Conservation (phyloP, 92 coral and sea anemone genomes). For the Diadumene lineata region DNA sequence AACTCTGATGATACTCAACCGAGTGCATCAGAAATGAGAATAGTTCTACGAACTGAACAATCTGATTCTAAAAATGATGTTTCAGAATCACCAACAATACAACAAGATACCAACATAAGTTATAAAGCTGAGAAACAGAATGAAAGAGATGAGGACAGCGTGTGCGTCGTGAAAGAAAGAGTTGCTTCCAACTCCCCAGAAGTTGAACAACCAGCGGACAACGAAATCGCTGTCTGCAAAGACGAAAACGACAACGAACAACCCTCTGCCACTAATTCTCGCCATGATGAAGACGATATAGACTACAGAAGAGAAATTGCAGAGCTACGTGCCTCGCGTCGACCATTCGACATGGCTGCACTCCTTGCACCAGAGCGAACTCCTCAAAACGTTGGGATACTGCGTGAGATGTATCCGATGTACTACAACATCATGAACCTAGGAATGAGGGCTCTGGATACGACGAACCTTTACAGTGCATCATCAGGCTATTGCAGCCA, state of each 20-base stretch:
- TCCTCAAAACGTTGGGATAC: conserved; percentile 6
- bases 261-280: background rate
- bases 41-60: background rate
- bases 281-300: background rate
- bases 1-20: background rate
- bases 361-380: conserved; percentile 25
- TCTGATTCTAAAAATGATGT: background rate
- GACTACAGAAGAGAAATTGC: background rate
- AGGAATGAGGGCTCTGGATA: conserved; percentile 24
- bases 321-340: background rate
- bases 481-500: conserved; percentile 12
- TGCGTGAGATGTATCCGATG: conserved; percentile 30
- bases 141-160: too few relatives aligned
- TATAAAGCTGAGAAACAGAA: too few relatives aligned
- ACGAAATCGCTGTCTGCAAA: conserved; percentile 9
- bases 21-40: background rate
- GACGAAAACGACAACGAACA: conserved; percentile 2
- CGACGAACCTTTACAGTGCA: conserved; percentile 10
- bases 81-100: too few relatives aligned
- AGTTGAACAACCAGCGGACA: conserved; percentile 2
- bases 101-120: too few relatives aligned
- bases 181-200: conserved; percentile 29
- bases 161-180: conserved; percentile 18
- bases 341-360: conserved; percentile 24
- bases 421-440: conserved; percentile 27